Evolutionary conservation across 2,797 vertebrate genomes (phyloP), one percentile per base, ranked within the genome.

Genomic region (Pelodytes ibericus): DNA sequence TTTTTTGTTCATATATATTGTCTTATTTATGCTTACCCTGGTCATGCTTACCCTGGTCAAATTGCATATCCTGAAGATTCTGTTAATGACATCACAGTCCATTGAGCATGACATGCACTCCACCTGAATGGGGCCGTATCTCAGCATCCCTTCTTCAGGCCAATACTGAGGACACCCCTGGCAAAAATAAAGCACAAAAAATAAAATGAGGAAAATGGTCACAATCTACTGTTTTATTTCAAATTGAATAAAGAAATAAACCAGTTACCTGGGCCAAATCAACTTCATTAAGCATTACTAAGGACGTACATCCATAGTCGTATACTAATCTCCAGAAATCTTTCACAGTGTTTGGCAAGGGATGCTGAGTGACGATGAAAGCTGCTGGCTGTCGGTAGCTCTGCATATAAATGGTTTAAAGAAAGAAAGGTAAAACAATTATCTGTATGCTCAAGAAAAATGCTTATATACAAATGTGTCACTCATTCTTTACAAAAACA

Each of bases 251-350:
- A 2, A 26, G 27, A 26, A 49, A 59, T 20, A 11, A 76, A 74
- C 33, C 25, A 83, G 66, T 85, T 79, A 99, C 98, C 96, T 99
- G 96, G 77, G 96, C 91, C 82, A 99, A 88, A 86, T 99, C 97
- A 26, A 98, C 94, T 91, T 99, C 98, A 72, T 98, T 99, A 81
- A 99, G 85, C 98, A 99, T 99, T 84, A 99, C 96, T 72, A 99
- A 91, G 66, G 96, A 98, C 74, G 97, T 98, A 79, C 98, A 99
- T 80, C 96, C 96, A 1, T 99, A 99, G 87, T 99, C 98, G 26
- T 99, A 99, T 29, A 99, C 98, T 82, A 99, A 89, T 86, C 98
- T 96, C 98, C 98, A 99, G 85, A 99, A 99, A 85, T 99, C 97
- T 87, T 99, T 99, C 85, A 99, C 95, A 18, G 96, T 97, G 90